These are phyloP conservation scores for Lagopus leucura DNA, from an alignment of 2,113 vertebrate species.

Conservation along the genomic window DNA sequence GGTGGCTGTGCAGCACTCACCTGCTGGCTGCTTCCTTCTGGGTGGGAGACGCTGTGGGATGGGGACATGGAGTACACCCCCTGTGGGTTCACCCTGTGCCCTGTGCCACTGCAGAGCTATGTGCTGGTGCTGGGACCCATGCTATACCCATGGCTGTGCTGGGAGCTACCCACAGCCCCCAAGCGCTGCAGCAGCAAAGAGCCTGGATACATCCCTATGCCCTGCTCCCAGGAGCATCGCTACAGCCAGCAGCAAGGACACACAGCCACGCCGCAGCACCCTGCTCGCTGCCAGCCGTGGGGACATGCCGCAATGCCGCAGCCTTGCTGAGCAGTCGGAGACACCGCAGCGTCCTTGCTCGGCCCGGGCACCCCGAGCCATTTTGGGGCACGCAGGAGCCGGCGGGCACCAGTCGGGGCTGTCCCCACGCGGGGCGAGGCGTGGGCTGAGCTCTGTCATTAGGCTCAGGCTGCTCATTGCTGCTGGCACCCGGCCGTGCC, in stretches of 20 bases:
- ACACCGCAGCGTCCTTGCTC: not conserved
- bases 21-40: not conserved
- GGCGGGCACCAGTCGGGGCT: not conserved
- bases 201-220: not conserved
- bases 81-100: not conserved
- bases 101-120: too few relatives aligned
- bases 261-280: rapidly evolving
- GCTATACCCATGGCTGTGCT: not conserved
- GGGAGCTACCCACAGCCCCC: rapidly evolving
- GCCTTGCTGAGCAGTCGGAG: not conserved
- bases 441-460: not conserved
- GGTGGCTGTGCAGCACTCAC: not conserved
- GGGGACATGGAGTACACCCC: not conserved
- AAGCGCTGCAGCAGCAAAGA: not conserved
- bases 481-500: not conserved
- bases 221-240: not conserved
- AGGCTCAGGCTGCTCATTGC: not conserved
- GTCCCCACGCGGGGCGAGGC: not conserved
- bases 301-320: not conserved
- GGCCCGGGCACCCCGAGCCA: too few relatives aligned
- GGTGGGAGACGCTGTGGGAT: not conserved
- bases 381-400: not conserved
- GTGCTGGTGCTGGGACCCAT: not conserved
- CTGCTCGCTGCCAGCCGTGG: not conserved
- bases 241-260: not conserved